Evolutionary conservation across 2,888 invertebrate species (phyloP).

Genomic region (Drosophila glabriapex): DNA sequence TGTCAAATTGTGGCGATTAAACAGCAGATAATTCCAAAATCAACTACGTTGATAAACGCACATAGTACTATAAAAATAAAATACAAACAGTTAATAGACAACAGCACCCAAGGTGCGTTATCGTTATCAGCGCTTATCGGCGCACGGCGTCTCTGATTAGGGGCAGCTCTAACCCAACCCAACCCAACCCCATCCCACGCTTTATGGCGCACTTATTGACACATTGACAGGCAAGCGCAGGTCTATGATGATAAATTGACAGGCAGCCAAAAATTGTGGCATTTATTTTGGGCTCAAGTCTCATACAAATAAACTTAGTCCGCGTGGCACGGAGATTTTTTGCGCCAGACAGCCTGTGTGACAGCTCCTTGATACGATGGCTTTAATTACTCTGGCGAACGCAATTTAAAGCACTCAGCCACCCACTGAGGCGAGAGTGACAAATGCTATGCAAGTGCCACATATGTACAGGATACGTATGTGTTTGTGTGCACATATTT

Average conservation of each 20-base stretch:
- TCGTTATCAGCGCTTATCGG: constrained; percentile 53
- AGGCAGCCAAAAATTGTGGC: constrained; percentile 61
- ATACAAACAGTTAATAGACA: constrained; percentile 63
- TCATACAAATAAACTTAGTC: constrained; percentile 25
- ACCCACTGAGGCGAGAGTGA: constrained; percentile 39
- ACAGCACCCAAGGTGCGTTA: constrained; percentile 52
- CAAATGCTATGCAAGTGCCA: constrained; percentile 53
- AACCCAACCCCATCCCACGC: constrained; percentile 18
- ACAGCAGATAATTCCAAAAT: constrained; percentile 78
- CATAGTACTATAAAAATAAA: constrained; percentile 33
- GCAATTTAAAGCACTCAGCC: constrained; percentile 48
- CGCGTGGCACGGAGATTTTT: constrained; percentile 68
- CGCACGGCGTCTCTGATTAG: constrained; percentile 41
- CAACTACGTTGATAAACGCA: constrained; percentile 65
- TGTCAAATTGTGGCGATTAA: constrained; percentile 75
- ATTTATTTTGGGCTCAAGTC: constrained; percentile 59
- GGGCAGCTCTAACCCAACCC: constrained; percentile 11
- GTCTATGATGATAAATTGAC: constrained; percentile 75
- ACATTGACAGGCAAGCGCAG: constrained; percentile 77
- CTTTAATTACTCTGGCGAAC: constrained; percentile 60
- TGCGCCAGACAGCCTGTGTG: constrained; percentile 43
- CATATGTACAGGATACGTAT: background rate
- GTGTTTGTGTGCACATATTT: constrained; percentile 24
- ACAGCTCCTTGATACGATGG: constrained; percentile 52
- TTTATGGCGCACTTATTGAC: constrained; percentile 77